Evolutionary conservation across 2,797 vertebrate species (phyloP), one percentile per base, ranked within the genome.

Genomic region (Enteromius treurensis): DNA sequence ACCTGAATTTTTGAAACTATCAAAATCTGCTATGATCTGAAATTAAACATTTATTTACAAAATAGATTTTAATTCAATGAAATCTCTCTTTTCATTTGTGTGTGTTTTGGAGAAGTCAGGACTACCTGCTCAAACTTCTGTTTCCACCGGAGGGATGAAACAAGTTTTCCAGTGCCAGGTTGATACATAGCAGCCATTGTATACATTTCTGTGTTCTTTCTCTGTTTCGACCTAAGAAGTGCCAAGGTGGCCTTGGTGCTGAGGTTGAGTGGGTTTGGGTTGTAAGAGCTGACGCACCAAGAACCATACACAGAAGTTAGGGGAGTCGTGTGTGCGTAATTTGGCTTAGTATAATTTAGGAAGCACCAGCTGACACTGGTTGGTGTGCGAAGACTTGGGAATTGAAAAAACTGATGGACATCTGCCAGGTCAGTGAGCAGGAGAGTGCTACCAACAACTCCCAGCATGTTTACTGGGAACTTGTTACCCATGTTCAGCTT

Each of bases 281-380:
- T 97, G 92, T 96, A 97, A 0, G 97, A 96, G 94, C 97, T 98
- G 79, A 98, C 94, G 86, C 95, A 95, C 98, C 98, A 99, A 0
- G 97, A 96, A 86, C 93, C 95, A 94, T 99, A 99, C 91, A 98
- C 96, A 0, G 98, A 99, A 89, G 95, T 94, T 60, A 93, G 95
- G 78, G 95, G 90, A 32, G 94, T 94, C 23, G 95, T 94, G 84
- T 95, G 95, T 85, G 90, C 84, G 70, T 94, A 96, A 93, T 93
- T 98, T 87, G 98, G 98, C 93, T 98, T 98, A 13, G 97, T 97
- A 92, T 98, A 98, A 94, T 97, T 98, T 86, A 99, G 94, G 92
- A 99, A 99, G 93, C 98, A 99, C 98, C 98, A 99, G 93, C 97
- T 99, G 87, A 99, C 97, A 87, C 95, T 95, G 86, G 97, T 98